Evolutionary conservation across 2,797 vertebrate genomes (phyloP), one percentile per base, ranked within the genome.

Genomic region (Australoheros facetus): DNA sequence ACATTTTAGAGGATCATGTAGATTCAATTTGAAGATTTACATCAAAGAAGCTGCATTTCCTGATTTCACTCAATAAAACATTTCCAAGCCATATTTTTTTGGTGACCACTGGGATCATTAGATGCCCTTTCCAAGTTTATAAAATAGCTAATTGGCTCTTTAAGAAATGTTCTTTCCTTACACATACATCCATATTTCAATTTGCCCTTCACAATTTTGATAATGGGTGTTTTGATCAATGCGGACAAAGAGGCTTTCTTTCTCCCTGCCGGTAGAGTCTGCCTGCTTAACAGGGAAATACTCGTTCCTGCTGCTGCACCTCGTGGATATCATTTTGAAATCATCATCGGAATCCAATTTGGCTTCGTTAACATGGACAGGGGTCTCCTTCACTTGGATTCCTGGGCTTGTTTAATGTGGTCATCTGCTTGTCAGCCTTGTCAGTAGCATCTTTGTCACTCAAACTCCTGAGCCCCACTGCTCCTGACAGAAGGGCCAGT

Each of bases 381-480:
- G 92, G 88, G 76, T 84, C 80, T 85, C 87, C 89, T 95, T 95
- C 82, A 93, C 90, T 73, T 1, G 34, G 88, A 92, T 83, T 87
- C 91, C 90, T 85, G 86, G 60, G 75, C 86, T 86, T 82, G 91
- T 93, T 93, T 92, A 93, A 94, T 81, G 89, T 79, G 86, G 92
- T 94, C 91, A 94, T 93, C 93, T 90, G 92, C 86, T 69, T 86
- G 87, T 82, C 83, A 80, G 82, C 57, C 57, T 80, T 71, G 87
- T 94, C 92, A 94, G 89, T 92, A 88, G 89, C 88, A 94, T 93
- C 95, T 95, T 95, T 95, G 95, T 96, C 93, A 93, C 85, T 90
- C 84, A 84, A 58, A 77, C 91, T 91, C 89, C 87, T 85, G 89
- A 91, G 92, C 78, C 71, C 81, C 73, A 57, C 83, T 56, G 58